Conservation (phyloP, 2,797 vertebrate species). For the Numenius phaeopus region DNA sequence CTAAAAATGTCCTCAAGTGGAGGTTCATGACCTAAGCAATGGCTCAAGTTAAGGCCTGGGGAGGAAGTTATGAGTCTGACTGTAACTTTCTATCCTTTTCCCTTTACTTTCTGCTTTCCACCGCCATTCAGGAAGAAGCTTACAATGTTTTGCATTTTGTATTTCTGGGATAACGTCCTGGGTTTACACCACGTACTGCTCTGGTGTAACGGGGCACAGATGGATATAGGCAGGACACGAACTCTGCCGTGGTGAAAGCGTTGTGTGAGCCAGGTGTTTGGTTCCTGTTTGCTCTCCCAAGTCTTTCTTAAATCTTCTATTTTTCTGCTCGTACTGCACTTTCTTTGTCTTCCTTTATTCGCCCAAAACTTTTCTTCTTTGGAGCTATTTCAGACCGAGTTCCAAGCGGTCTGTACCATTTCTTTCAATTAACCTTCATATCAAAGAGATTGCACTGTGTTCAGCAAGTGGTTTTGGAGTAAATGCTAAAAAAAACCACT, state of each 20-base stretch:
- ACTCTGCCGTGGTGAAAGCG: fast-evolving
- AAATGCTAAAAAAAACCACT: slow-evolving; percentile 11
- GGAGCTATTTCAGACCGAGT: background rate
- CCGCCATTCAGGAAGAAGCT: background rate
- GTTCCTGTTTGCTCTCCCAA: background rate
- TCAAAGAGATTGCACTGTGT: slow-evolving; percentile 38
- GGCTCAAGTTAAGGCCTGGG: background rate
- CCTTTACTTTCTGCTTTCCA: background rate
- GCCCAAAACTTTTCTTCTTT: background rate
- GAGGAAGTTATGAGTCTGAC: background rate
- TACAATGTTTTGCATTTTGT: background rate
- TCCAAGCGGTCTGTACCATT: slow-evolving; percentile 23
- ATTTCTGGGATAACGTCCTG: background rate
- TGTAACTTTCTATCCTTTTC: background rate
- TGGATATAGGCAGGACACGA: fast-evolving
- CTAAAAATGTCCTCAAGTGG: background rate
- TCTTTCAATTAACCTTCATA: slow-evolving; percentile 73
- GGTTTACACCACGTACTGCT: fast-evolving
- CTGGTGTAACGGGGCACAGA: fast-evolving
- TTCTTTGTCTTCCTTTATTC: background rate
- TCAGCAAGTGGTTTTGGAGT: slow-evolving; percentile 56
- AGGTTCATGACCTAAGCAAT: background rate
- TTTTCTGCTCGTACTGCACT: background rate
- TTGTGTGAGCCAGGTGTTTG: background rate
- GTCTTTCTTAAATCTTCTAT: background rate